Evolutionary conservation across 2,113 vertebrate genomes (phyloP).

Genomic region (Protobothrops flavoviridis): DNA sequence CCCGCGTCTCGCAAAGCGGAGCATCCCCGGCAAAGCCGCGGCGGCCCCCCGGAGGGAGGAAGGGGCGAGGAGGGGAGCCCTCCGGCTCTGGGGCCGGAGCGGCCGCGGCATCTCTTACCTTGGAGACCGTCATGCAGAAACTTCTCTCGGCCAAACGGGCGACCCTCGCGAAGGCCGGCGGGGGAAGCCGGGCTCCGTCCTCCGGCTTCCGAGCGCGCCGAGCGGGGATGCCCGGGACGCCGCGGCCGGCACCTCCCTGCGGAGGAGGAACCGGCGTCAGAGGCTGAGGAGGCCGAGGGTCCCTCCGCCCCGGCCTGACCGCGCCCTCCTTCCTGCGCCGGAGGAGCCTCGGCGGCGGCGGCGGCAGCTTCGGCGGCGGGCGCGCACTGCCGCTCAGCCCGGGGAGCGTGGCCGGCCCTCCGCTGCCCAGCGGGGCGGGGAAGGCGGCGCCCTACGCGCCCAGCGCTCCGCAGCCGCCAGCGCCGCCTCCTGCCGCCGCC

Average conservation of each 20-base stretch:
- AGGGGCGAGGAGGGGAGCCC: neutral
- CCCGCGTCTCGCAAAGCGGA: neutral
- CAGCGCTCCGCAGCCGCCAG: neutral
- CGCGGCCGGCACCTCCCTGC: conserved; percentile 56
- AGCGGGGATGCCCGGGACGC: neutral
- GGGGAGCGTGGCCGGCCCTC: neutral
- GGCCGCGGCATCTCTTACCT: conserved; percentile 73
- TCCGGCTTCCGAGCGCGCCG: neutral
- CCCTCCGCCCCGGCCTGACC: conserved; percentile 14
- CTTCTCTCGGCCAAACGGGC: conserved; percentile 35
- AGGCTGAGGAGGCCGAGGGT: conserved; percentile 67
- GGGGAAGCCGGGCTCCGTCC: neutral
- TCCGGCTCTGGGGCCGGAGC: accelerated
- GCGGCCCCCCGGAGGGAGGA: neutral
- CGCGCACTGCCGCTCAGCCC: neutral
- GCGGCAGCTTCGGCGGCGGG: neutral
- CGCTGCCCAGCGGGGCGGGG: neutral
- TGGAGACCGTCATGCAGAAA: conserved; percentile 93
- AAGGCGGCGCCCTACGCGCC: neutral
- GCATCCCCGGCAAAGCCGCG: neutral
- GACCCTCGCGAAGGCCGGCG: conserved; percentile 1
- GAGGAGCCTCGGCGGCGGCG: conserved; percentile 42
- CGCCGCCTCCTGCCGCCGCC: neutral
- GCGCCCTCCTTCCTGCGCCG: neutral
- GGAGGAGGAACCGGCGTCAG: conserved; percentile 67